Conservation (phyloP, 2,888 invertebrate species). For the Rhodophaea formosa region DNA sequence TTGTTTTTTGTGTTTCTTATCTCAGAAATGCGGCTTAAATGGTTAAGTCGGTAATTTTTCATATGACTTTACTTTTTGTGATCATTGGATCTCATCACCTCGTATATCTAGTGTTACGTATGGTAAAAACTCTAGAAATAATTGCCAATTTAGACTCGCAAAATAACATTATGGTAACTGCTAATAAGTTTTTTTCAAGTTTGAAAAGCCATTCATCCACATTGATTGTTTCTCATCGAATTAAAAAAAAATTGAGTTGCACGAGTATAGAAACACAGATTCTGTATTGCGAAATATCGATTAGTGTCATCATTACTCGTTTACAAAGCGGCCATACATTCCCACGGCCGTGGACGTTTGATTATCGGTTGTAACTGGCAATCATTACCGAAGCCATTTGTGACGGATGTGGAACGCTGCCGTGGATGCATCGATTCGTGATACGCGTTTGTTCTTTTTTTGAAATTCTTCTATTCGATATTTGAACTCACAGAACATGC, state of each 20-base stretch:
- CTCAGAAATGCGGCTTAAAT: background rate
- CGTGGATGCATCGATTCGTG: slow-evolving; percentile 11
- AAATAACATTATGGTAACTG: too few relatives aligned
- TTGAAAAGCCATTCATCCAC: background rate
- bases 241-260: background rate
- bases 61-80: background rate
- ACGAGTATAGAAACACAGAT: background rate
- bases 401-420: slow-evolving; percentile 14
- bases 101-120: background rate
- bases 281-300: slow-evolving; percentile 8
- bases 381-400: slow-evolving; percentile 11
- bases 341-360: slow-evolving; percentile 28
- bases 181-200: too few relatives aligned
- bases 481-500: background rate
- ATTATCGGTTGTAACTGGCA: slow-evolving; percentile 23
- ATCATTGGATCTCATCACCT: background rate
- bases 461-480: background rate
- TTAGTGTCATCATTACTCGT: slow-evolving; percentile 1
- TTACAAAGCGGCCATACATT: slow-evolving; percentile 20
- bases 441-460: background rate
- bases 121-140: too few relatives aligned
- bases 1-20: background rate
- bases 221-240: background rate
- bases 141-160: too few relatives aligned
- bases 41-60: background rate